phyloP scores from a whole-genome alignment of 2,888 invertebrate species.

The Tenthredo livida region DNA sequence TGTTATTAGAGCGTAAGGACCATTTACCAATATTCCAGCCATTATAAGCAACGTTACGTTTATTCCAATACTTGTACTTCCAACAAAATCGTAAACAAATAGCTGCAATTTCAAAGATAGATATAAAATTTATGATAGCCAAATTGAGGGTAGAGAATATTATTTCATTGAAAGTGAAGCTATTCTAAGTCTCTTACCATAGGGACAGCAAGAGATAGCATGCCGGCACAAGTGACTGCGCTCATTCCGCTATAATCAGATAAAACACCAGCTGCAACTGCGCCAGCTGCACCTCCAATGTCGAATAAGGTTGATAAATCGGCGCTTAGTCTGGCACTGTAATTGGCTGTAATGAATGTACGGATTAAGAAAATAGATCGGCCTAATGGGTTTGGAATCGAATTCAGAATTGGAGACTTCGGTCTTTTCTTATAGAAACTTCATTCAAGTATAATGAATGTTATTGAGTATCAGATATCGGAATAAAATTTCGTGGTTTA shows the following conservation, averaged over 20 bases:
- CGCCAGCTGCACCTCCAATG: slow-evolving; percentile 94
- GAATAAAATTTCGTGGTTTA: background rate
- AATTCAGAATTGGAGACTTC: background rate
- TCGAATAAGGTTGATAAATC: slow-evolving; percentile 91
- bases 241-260: slow-evolving; percentile 92
- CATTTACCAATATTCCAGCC: slow-evolving; percentile 93
- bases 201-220: slow-evolving; percentile 91
- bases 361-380: slow-evolving; percentile 46
- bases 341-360: slow-evolving; percentile 80
- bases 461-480: background rate
- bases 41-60: slow-evolving; percentile 86
- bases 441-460: background rate
- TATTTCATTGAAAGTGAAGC: background rate
- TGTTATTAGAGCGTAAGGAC: slow-evolving; percentile 97
- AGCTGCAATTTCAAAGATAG: slow-evolving; percentile 81
- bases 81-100: slow-evolving; percentile 88
- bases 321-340: slow-evolving; percentile 86
- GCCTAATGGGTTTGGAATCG: background rate
- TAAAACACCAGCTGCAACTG: slow-evolving; percentile 91
- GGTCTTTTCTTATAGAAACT: background rate
- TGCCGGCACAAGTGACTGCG: slow-evolving; percentile 91
- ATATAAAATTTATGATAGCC: background rate
- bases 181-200: slow-evolving; percentile 81
- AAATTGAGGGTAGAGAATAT: background rate
- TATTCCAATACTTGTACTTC: slow-evolving; percentile 81